phyloP scores from a whole-genome alignment of 2,888 invertebrate genomes.

The Dysmachus trigonus region DNA sequence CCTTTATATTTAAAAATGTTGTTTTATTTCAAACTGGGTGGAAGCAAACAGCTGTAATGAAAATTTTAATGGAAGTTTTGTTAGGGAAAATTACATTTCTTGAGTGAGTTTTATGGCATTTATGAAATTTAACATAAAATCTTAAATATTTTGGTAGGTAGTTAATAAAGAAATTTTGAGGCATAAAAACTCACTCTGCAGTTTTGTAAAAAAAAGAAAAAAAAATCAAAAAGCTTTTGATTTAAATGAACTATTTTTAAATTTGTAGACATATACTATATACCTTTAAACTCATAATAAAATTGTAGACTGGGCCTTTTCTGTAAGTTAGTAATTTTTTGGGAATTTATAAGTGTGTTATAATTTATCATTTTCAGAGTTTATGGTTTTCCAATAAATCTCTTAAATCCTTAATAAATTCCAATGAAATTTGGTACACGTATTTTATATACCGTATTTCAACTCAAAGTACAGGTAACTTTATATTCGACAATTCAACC shows the following conservation, averaged over 20 bases:
- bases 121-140: background rate
- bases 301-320: too few relatives aligned
- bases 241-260: background rate
- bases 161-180: background rate
- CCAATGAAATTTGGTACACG: too few relatives aligned
- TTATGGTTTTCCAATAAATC: too few relatives aligned
- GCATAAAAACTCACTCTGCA: background rate
- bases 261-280: too few relatives aligned
- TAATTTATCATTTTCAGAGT: too few relatives aligned
- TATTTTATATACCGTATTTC: too few relatives aligned
- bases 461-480: too few relatives aligned
- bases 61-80: background rate
- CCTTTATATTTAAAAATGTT: background rate
- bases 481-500: too few relatives aligned
- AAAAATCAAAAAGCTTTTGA: background rate
- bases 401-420: too few relatives aligned
- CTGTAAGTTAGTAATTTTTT: too few relatives aligned
- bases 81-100: background rate
- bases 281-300: too few relatives aligned
- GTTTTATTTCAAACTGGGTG: background rate
- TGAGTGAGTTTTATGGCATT: background rate
- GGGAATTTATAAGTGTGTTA: too few relatives aligned
- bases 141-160: background rate
- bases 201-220: background rate
- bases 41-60: conserved; percentile 1